Evolutionary conservation across 2,113 vertebrate species (phyloP), one percentile per base, ranked within the genome.

Genomic region (Entomyzon cyanotis): DNA sequence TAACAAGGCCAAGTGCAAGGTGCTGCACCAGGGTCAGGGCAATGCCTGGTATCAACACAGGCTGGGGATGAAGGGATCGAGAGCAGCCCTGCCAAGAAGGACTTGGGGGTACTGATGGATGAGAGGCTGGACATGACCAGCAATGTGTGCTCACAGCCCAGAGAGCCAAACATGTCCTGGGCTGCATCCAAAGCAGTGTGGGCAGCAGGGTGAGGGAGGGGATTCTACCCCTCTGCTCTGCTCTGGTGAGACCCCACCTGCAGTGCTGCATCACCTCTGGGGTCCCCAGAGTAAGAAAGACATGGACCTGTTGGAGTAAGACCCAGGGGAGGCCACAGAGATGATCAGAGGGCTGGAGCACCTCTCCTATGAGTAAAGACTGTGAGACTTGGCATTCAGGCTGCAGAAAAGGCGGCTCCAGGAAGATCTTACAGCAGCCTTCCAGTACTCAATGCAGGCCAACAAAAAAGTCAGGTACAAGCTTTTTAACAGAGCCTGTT

Each of bases 31-130:
- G 37, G 27, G 27, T 23, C 8, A 1, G 22, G 18, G 68, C 27
- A 59, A 6, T 0, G 27, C 11, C 4, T 0, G 12, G 1, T 56
- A 27, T 27, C 42, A 64, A 12, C 33, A 50, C 31, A 6, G 7
- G 28, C n/a, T 42, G 35, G 11, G 31, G 21, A 31, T 19, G 49
- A 4, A 31, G 3, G 30, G 42, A 58, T 65, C 4, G 6, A 37
- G 59, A 74, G 37, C 67, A 58, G 76, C 37, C 12, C 42, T 3
- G 4, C 39, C 2, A 3, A 37, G 41, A 35, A 55, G 44, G 50
- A 37, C 19, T 58, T 27, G 33, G 27, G 15, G 14, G 8, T 73
- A 1, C 35, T 4, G 50, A 18, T 23, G 42, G 50, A 2, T 12
- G 5, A 27, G 67, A 3, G 59, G 35, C 27, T 73, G 50, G 35